Evolutionary conservation across 2,888 invertebrate species (phyloP).

Genomic region (Elaeidobius kamerunicus): DNA sequence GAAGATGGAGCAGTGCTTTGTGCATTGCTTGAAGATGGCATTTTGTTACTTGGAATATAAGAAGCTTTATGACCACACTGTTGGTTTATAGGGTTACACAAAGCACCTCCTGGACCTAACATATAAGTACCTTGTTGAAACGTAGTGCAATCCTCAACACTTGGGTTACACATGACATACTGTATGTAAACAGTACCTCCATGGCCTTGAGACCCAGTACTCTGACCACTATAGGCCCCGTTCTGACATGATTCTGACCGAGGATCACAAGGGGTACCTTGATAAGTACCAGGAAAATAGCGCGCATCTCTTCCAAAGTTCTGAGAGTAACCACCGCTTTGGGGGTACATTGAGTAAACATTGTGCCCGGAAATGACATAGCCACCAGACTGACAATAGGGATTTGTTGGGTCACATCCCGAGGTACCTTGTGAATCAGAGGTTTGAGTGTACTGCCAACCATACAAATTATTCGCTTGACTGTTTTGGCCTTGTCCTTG

Average conservation of each 20-base stretch:
- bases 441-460: not conserved
- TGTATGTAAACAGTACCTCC: conserved; percentile 18
- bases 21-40: not conserved
- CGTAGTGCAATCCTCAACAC: conserved; percentile 19
- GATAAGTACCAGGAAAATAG: not conserved
- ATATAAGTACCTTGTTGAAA: conserved; percentile 26
- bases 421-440: not conserved
- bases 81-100: conserved; percentile 25
- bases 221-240: conserved; percentile 2
- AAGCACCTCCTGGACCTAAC: conserved; percentile 22
- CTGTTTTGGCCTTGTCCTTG: conserved; percentile 3
- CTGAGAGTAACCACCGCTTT: not conserved
- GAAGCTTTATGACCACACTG: conserved; percentile 8
- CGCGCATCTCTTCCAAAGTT: conserved; percentile 1
- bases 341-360: conserved; percentile 1
- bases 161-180: conserved; percentile 26
- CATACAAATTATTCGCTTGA: no score
- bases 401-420: conserved; percentile 18
- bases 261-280: not conserved
- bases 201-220: not conserved
- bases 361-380: conserved; percentile 14
- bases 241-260: not conserved
- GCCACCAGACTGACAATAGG: conserved; percentile 10
- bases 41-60: conserved; percentile 12
- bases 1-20: not conserved